Evolutionary conservation across 2,113 vertebrate species (phyloP).

Genomic region (Brachypteracias leptosomus): DNA sequence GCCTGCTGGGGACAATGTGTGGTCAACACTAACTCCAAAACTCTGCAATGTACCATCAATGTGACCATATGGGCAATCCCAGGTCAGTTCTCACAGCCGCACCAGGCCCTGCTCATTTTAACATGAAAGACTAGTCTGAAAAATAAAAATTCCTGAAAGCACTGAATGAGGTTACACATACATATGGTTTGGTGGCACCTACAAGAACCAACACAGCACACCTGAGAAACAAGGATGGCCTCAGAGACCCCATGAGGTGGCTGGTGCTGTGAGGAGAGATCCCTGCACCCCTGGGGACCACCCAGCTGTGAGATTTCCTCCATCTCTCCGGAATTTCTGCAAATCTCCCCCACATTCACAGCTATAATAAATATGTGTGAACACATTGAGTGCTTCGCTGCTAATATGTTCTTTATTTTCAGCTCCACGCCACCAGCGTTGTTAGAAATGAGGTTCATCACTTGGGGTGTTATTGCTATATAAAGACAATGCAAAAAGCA

Average conservation of each 20-base stretch:
- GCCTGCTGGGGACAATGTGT: not conserved
- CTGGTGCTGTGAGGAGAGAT: not conserved
- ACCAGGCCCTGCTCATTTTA: not conserved
- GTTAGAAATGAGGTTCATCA: not conserved
- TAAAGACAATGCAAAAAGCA: not conserved
- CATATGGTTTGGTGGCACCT: rapidly evolving
- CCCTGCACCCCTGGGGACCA: not conserved
- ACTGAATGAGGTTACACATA: not conserved
- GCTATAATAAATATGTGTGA: not conserved
- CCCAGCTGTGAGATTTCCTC: not conserved
- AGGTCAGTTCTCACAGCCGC: not conserved
- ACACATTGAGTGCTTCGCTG: not conserved
- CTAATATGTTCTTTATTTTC: not conserved
- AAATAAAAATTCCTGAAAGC: not conserved
- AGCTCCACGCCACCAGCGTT: not conserved
- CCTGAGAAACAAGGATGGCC: rapidly evolving
- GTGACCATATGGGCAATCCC: not conserved
- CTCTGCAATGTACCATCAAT: too few relatives aligned
- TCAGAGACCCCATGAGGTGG: rapidly evolving
- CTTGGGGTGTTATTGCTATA: not conserved
- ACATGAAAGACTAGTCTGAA: not conserved
- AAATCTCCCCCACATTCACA: not conserved
- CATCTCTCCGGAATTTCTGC: not conserved
- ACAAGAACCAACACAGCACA: not conserved
- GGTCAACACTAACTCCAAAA: not conserved